Conservation (phyloP, 2,113 vertebrate genomes). For the Menura novaehollandiae region DNA sequence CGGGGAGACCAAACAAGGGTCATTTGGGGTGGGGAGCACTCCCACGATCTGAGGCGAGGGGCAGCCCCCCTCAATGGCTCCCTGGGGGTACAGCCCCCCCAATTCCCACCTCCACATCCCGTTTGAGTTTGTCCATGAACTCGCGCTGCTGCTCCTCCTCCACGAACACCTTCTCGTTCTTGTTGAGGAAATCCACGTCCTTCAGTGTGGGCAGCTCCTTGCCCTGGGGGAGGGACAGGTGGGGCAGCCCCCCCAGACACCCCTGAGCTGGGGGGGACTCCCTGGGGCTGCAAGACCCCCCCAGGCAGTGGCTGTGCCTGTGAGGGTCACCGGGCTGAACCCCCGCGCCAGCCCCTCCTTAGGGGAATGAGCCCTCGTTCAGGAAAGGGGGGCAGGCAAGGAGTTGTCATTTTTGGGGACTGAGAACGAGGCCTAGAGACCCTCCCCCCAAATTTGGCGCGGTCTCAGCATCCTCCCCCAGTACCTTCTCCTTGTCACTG, state of each 20-base stretch:
- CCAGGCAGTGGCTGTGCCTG: neutral
- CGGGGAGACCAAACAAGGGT: neutral
- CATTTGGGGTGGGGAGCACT: neutral
- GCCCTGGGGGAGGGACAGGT: neutral
- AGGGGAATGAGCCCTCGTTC: accelerated
- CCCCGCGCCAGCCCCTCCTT: neutral
- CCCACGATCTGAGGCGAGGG: accelerated
- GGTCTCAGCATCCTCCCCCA: accelerated
- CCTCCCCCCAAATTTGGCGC: accelerated
- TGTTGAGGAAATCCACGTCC: neutral
- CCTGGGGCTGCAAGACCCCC: neutral
- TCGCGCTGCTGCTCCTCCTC: neutral
- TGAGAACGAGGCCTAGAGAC: neutral
- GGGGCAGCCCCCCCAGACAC: neutral
- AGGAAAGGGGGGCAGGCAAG: accelerated
- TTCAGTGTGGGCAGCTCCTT: neutral
- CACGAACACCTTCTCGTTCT: neutral
- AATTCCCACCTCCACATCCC: neutral
- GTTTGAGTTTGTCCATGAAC: neutral
- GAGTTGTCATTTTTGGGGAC: neutral
- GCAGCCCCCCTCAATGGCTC: neutral
- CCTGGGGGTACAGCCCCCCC: neutral
- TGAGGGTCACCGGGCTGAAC: neutral
- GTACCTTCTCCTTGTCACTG: conserved; percentile 17
- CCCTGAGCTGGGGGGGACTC: neutral